Evolutionary conservation across 2,113 vertebrate species (phyloP).

Genomic region (Neogale vison): DNA sequence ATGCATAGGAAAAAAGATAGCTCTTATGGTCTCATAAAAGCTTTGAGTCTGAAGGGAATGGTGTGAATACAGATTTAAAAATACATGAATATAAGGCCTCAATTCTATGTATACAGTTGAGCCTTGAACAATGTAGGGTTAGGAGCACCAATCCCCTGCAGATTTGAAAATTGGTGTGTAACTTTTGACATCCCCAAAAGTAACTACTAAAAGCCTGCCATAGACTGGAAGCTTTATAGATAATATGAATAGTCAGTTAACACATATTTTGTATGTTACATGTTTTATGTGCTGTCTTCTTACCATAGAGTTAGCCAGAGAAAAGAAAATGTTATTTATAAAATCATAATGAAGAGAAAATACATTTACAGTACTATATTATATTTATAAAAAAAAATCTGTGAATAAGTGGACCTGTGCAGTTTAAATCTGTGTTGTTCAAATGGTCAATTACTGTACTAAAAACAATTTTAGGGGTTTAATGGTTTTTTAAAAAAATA

Average conservation of each 20-base stretch:
- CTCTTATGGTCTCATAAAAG: background rate
- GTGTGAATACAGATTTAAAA: background rate
- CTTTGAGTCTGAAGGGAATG: background rate
- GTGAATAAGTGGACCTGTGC: background rate
- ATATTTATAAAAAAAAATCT: background rate
- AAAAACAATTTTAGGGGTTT: background rate
- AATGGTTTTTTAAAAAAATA: background rate
- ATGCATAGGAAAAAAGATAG: background rate
- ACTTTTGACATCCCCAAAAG: background rate
- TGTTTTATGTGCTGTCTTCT: background rate
- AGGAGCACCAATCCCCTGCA: background rate
- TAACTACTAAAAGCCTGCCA: background rate
- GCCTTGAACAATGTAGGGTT: background rate
- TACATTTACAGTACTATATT: background rate
- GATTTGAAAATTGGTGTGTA: background rate
- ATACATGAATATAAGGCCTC: background rate
- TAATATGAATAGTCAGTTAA: background rate
- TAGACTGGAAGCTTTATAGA: background rate
- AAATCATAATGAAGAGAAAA: background rate
- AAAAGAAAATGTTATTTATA: background rate
- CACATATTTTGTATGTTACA: background rate
- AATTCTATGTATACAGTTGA: background rate
- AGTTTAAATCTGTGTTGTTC: background rate
- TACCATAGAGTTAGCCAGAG: background rate
- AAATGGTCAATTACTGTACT: background rate